These are phyloP conservation scores for Pan paniscus DNA, from an alignment of 2,113 vertebrate genomes.

Conservation along the genomic window DNA sequence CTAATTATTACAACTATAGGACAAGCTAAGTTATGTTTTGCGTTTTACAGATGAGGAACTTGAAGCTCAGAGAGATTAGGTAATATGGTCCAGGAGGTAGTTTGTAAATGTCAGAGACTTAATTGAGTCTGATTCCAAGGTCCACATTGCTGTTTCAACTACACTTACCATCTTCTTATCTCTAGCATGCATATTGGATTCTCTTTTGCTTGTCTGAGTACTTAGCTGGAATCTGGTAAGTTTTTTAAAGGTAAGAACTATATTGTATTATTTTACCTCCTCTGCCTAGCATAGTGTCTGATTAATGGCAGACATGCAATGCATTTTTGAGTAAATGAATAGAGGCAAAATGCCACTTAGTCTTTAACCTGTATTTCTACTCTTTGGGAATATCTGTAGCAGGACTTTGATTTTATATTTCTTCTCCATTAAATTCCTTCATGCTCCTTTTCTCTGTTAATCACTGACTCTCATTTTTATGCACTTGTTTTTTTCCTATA, in stretches of 20 bases:
- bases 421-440: neutral
- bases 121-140: neutral
- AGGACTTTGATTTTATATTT: neutral
- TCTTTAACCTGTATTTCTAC: neutral
- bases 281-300: neutral
- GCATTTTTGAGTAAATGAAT: neutral
- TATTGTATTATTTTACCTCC: neutral
- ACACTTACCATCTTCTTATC: neutral
- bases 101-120: slow-evolving; percentile 14
- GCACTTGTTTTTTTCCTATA: neutral
- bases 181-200: neutral
- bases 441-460: neutral
- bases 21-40: neutral
- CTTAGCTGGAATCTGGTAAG: neutral
- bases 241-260: neutral
- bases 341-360: neutral
- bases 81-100: neutral
- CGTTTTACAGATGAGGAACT: neutral
- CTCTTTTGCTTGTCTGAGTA: neutral
- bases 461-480: neutral
- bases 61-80: neutral
- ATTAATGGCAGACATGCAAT: neutral
- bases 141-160: neutral
- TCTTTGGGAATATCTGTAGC: neutral
- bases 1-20: neutral